Evolutionary conservation across 37 sponge, comb jelly and placozoan species (phyloP).

Genomic region (Amphimedon queenslandica): DNA sequence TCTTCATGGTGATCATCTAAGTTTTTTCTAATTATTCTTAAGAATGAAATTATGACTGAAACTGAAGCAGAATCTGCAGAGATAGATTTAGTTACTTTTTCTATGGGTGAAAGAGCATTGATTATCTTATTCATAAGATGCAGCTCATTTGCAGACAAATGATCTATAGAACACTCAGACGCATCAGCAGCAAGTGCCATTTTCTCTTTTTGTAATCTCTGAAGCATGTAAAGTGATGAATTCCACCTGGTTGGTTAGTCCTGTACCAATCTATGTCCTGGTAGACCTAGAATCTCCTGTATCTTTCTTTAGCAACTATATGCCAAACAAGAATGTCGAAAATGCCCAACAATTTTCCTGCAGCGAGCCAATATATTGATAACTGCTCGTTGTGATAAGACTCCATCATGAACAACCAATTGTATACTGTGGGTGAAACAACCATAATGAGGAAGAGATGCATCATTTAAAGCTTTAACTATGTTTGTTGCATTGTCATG

Average conservation of each 20-base stretch:
- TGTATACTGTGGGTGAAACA: slow-evolving; percentile 44
- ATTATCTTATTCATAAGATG: no score
- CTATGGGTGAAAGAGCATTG: no score
- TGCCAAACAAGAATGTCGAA: slow-evolving; percentile 11
- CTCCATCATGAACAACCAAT: slow-evolving; percentile 39
- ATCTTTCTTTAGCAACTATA: background rate
- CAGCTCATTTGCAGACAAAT: no score
- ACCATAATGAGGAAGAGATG: slow-evolving; percentile 4
- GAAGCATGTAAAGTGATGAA: slow-evolving; percentile 12
- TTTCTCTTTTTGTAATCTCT: slow-evolving; percentile 4
- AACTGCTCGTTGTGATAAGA: slow-evolving; percentile 26
- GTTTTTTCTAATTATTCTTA: no score
- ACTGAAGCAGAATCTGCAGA: no score
- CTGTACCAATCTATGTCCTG: slow-evolving; percentile 3
- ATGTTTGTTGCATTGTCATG: slow-evolving; percentile 45
- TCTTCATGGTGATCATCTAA: no score
- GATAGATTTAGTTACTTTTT: no score
- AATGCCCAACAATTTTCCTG: slow-evolving; percentile 43
- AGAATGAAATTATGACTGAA: no score
- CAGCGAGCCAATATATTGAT: slow-evolving; percentile 19
- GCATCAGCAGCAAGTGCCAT: no score
- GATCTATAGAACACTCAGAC: no score
- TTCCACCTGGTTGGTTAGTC: slow-evolving; percentile 13
- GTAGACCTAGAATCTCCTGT: slow-evolving; percentile 8
- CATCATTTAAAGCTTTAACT: slow-evolving; percentile 17